A percentile compares a stretch with the other conserved stretches of the same genome.
Evolutionary conservation across 2,113 vertebrate species (phyloP).

Genomic region (Erythrocercus mccallii): DNA sequence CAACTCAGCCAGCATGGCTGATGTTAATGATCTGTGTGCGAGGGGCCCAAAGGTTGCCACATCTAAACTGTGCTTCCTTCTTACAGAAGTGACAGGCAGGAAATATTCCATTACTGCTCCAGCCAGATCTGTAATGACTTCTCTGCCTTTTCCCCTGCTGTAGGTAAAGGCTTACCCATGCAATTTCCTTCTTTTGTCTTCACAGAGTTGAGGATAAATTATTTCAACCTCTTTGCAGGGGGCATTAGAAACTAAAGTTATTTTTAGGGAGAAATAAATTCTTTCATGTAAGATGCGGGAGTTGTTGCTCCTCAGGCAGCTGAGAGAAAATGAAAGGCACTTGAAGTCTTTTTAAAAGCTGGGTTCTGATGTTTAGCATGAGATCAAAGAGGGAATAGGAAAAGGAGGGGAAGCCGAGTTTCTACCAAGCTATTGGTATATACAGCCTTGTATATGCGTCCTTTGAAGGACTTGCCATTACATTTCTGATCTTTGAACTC

Average conservation of each 20-base stretch:
- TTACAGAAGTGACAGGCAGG: constrained; percentile 1
- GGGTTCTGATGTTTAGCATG: constrained; percentile 73
- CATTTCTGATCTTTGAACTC: constrained; percentile 70
- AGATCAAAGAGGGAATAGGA: constrained; percentile 69
- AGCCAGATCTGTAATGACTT: constrained; percentile 15
- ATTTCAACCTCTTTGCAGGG: constrained; percentile 72
- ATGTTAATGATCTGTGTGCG: background rate
- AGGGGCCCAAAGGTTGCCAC: background rate
- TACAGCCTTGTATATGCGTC: background rate
- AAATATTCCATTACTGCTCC: constrained; percentile 25
- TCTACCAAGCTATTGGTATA: constrained; percentile 26
- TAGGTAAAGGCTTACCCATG: constrained; percentile 69
- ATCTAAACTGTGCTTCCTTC: background rate
- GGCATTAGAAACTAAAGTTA: constrained; percentile 70
- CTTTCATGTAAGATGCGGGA: constrained; percentile 67
- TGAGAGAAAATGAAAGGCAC: constrained; percentile 71
- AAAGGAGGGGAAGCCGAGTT: constrained; percentile 45
- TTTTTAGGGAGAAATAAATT: constrained; percentile 73
- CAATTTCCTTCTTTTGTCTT: constrained; percentile 78
- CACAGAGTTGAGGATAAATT: constrained; percentile 68
- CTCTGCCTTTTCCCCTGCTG: constrained; percentile 11
- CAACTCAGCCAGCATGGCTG: background rate
- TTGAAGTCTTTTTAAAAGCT: constrained; percentile 74
- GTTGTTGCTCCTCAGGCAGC: constrained; percentile 70
- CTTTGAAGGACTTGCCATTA: constrained; percentile 66